Base-by-base conservation (phyloP, 2,113 vertebrate genomes). In the Dipodomys stephensi region DNA sequence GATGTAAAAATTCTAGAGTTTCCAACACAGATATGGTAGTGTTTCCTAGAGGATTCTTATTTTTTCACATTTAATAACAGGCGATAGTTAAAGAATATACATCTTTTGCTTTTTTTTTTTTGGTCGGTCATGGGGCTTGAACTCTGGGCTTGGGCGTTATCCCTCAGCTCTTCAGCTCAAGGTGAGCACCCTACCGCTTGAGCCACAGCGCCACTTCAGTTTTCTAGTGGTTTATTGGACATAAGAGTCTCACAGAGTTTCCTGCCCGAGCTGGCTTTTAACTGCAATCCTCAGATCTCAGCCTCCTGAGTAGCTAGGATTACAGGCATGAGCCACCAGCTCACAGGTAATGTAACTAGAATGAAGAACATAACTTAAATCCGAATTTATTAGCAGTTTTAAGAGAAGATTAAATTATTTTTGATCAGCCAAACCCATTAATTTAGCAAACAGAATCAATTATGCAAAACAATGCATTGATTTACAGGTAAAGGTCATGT, bases 391-490 rank as follows among this genome's bases (percentile, higher is more conserved):
- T 90, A 97, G 69, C 5, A 83, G 49, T 67, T 95, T 95, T 96
- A 96, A 83, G 92, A 85, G n/a, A 95, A 69, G 69, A 97, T 79
- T 49, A 96, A 67, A 87, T 95, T 91, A 60, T 79, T 94, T 88
- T 85, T 82, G 76, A 79, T 89, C 68, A 90, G 2, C 67, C 65
- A 96, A 92, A 57, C 35, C 77, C 83, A 32, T 93, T 96, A 94
- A 94, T 68, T 6, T 3, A 94, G 73, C 65, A 92, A 76, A 96
- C 27, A 96, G 72, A 95, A 92, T 20, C n/a, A 76, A 95, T 79
- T 87, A 96, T 2, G 35, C 65, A 96, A 97, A 97, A 77, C 27
- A 93, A 13, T 23, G 19, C 81, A 49, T 23, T 80, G 82, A 80
- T 96, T 46, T 53, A 30, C 30, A 93, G 69, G 80, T 60, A 83